Evolutionary conservation across 1,140 invertebrate species (phyloP), one percentile per base, ranked within the genome.

Genomic region (Achatina immaculata): DNA sequence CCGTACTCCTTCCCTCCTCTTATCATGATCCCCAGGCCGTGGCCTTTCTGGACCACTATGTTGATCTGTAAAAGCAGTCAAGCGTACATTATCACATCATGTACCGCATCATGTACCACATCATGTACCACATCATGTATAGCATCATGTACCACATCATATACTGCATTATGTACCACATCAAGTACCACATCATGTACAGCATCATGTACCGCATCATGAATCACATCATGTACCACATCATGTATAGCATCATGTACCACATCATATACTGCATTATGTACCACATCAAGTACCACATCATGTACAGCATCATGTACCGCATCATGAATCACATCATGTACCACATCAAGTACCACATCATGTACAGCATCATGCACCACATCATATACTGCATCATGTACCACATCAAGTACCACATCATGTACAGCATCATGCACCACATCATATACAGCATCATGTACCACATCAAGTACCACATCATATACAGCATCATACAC

Each of bases 1-100:
- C 96, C 97, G 91, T 97, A 98, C 89, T 99, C 97, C 34, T 96
- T 93, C 2, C 97, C 97, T 36, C 97, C 97, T 73, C 97, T 92
- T 76, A 99, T 98, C 95, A 97, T 97, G 80, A 99, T 92, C 19
- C 97, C 97, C 73, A 98, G 92, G 77, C 95, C 96, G 87, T 97
- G 95, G 0, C 96, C 96, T 7, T 95, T 95, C 88, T 97, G 95
- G 85, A 98, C 96, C 84, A 94, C 81, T 16, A 92, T 83, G 75
- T 89, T 90, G 11, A 92, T 88, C 92, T 92, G 86, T 4, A 82
- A 81, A 78, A 65, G 0, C n/a, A n/a, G n/a, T n/a, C n/a, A n/a
- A n/a, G n/a, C n/a, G n/a, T n/a, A 38, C n/a, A n/a, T n/a, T n/a
- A n/a, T n/a, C n/a, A 66, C 11, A 66, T 9, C 11, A 65, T 65